A percentile compares a stretch with the other conserved stretches of the same genome.
Conservation (phyloP, 2,797 vertebrate genomes). For the Sebastes minor region DNA sequence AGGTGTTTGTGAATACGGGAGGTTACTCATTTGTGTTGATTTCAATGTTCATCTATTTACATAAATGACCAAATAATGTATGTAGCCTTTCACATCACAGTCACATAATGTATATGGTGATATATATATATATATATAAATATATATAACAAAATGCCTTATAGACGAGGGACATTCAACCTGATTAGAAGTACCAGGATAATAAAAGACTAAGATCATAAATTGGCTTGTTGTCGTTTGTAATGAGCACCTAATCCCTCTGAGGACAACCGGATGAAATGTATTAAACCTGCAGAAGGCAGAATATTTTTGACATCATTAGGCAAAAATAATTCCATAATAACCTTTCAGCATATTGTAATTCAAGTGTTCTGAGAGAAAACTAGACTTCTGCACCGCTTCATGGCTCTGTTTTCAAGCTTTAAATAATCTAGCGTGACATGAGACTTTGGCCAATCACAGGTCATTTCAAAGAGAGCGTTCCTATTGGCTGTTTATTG, state of each 20-base stretch:
- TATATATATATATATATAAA: conserved; percentile 41
- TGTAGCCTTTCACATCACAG: conserved; percentile 82
- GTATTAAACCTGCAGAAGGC: background rate
- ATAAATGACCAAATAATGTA: conserved; percentile 86
- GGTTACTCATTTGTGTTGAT: conserved; percentile 70
- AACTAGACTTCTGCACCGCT: no score
- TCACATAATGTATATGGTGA: conserved; percentile 79
- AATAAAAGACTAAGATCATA: conserved; percentile 70
- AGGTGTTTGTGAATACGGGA: conserved; percentile 63
- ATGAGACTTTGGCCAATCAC: no score
- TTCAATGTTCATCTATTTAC: conserved; percentile 77
- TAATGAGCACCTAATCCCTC: background rate
- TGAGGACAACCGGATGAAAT: background rate
- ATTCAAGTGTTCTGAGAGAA: no score
- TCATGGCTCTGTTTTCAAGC: no score
- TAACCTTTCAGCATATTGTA: no score
- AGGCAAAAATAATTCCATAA: no score
- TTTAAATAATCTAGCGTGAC: no score
- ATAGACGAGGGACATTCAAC: conserved; percentile 81
- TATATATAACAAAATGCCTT: conserved; percentile 83
- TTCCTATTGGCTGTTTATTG: no score
- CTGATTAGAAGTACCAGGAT: conserved; percentile 81
- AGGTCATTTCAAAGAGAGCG: no score
- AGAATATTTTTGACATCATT: background rate
- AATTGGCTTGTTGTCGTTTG: conserved; percentile 34